Evolutionary conservation across 2,797 vertebrate species (phyloP).

Genomic region (Mormyrops attenuatus): DNA sequence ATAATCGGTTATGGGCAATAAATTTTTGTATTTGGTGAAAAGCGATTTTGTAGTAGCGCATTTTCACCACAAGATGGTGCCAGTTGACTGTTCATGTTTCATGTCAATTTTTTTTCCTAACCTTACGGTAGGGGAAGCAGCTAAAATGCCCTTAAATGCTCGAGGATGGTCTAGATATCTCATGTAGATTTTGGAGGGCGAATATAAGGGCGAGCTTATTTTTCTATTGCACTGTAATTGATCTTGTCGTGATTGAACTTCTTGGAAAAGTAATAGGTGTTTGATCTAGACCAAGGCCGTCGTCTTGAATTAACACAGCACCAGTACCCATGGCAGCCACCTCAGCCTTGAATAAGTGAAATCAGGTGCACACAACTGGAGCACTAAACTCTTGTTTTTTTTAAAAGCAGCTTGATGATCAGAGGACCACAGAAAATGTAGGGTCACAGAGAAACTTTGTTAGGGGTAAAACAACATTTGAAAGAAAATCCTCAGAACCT

Average conservation of each 20-base stretch:
- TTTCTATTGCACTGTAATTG: background rate
- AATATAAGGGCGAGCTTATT: background rate
- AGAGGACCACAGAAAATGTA: background rate
- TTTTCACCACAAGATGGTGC: background rate
- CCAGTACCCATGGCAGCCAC: background rate
- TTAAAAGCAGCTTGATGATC: background rate
- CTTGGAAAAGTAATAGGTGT: background rate
- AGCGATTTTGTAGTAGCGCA: background rate
- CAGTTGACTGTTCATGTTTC: background rate
- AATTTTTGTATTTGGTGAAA: background rate
- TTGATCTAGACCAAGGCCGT: background rate
- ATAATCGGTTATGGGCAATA: background rate
- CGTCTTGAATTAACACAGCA: background rate
- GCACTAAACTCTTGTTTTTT: background rate
- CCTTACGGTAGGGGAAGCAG: background rate
- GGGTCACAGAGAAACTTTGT: background rate
- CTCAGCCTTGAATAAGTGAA: background rate
- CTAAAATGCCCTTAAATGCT: background rate
- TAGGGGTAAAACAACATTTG: background rate
- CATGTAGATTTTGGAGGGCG: background rate
- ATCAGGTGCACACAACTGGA: background rate
- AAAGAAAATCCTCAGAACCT: background rate
- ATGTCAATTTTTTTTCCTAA: background rate
- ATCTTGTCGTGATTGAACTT: background rate
- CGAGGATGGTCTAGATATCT: background rate